These are phyloP conservation scores for Bombyx mandarina DNA, from an alignment of 1,140 invertebrate species.

Conservation along the genomic window DNA sequence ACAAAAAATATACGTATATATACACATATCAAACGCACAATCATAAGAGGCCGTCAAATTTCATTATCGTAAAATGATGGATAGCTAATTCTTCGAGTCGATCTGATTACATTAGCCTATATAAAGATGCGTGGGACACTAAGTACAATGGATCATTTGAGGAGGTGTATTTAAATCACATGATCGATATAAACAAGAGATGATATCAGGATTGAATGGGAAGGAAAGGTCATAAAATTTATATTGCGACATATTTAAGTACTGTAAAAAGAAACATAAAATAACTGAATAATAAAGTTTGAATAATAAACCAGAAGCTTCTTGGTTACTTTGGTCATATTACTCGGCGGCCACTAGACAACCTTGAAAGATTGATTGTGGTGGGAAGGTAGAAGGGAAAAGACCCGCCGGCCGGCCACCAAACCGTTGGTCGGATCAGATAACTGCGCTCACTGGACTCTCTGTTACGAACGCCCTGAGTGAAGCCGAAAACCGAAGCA, in stretches of 20 bases:
- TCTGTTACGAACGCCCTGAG: too few relatives aligned
- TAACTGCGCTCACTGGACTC: too few relatives aligned
- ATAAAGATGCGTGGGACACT: slow-evolving; percentile 60
- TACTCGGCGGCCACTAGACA: too few relatives aligned
- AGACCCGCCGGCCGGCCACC: too few relatives aligned
- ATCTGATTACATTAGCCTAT: slow-evolving; percentile 50
- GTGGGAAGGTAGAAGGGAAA: too few relatives aligned
- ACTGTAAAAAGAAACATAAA: background rate
- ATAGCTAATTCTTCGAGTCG: slow-evolving; percentile 61
- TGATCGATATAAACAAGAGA: slow-evolving; percentile 18
- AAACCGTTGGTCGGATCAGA: too few relatives aligned
- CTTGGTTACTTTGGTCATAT: too few relatives aligned
- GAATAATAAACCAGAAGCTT: background rate
- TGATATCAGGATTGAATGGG: slow-evolving; percentile 17
- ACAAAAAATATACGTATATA: background rate
- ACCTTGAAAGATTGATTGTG: too few relatives aligned
- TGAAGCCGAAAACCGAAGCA: too few relatives aligned
- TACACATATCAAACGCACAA: slow-evolving; percentile 16
- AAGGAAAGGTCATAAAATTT: background rate
- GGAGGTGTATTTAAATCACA: slow-evolving; percentile 33
- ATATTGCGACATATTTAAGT: background rate
- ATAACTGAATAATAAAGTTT: background rate
- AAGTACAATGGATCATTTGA: slow-evolving; percentile 55
- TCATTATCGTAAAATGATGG: slow-evolving; percentile 64
- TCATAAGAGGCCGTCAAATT: slow-evolving; percentile 62